Conservation (phyloP, 2,888 invertebrate species). For the Arge pagana region DNA sequence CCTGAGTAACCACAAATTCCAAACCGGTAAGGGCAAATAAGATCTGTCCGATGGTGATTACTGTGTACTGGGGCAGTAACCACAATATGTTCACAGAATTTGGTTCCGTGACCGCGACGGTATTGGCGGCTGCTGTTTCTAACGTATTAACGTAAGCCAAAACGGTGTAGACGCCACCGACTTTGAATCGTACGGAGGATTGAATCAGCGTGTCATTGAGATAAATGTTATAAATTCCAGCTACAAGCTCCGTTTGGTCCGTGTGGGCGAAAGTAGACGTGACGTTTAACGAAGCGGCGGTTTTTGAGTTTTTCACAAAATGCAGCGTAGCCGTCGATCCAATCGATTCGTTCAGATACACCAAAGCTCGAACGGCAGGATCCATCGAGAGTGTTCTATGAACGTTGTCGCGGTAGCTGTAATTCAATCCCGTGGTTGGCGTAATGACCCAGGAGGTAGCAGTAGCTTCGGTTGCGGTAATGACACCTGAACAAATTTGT, state of each 20-base stretch:
- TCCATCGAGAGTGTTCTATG: slow-evolving; percentile 47
- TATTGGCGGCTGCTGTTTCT: slow-evolving; percentile 39
- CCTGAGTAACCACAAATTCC: slow-evolving; percentile 94
- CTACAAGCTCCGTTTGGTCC: slow-evolving; percentile 40
- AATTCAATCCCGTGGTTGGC: background rate
- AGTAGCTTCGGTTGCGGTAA: slow-evolving; percentile 3
- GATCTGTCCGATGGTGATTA: slow-evolving; percentile 92
- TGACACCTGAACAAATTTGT: slow-evolving; percentile 3
- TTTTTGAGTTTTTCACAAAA: background rate
- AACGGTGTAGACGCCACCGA: slow-evolving; percentile 72
- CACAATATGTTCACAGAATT: slow-evolving; percentile 81
- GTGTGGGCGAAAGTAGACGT: slow-evolving; percentile 10
- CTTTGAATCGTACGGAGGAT: slow-evolving; percentile 55
- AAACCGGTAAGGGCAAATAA: slow-evolving; percentile 96
- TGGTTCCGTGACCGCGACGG: slow-evolving; percentile 65
- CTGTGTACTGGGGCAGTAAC: slow-evolving; percentile 89
- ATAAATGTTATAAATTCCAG: slow-evolving; percentile 55
- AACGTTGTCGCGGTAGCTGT: slow-evolving; percentile 40
- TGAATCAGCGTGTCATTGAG: slow-evolving; percentile 52
- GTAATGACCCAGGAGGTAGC: slow-evolving; percentile 38
- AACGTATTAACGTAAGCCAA: slow-evolving; percentile 56
- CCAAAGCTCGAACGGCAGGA: slow-evolving; percentile 51
- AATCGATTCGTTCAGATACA: slow-evolving; percentile 37
- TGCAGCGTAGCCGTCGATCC: background rate
- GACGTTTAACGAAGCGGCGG: background rate